phyloP scores from a whole-genome alignment of 1,140 invertebrate genomes.

The Bathynomus jamesi region DNA sequence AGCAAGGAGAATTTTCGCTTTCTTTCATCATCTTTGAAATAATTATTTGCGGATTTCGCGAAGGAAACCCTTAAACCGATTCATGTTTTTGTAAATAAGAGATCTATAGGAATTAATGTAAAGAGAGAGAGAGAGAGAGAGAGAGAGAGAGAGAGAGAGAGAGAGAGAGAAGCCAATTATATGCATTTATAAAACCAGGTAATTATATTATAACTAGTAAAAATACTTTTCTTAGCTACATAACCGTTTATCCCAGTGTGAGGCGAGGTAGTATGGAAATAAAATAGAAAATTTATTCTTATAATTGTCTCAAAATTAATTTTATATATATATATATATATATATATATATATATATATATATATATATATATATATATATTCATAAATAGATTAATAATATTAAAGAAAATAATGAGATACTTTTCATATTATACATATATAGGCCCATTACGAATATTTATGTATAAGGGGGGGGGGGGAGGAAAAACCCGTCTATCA shows the following conservation, averaged over 20 bases:
- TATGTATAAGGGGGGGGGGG: neutral
- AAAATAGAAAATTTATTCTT: neutral
- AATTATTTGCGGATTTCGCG: too few species aligned
- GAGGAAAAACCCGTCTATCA: too few species aligned
- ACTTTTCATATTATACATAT: constrained; percentile 1
- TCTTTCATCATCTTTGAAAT: too few species aligned
- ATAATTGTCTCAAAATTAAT: neutral
- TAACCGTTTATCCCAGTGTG: too few species aligned
- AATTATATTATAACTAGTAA: neutral
- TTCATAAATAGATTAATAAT: too few species aligned
- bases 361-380: constrained; percentile 3
- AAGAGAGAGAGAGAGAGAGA: neutral
- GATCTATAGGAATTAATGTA: neutral
- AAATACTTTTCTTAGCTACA: too few species aligned
- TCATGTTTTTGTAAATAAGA: neutral
- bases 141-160: neutral
- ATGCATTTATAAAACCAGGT: neutral
- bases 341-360: constrained; percentile 3
- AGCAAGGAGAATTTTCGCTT: neutral
- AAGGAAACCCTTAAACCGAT: too few species aligned
- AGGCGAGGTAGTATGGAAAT: too few species aligned
- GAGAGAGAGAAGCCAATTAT: neutral
- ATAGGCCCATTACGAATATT: neutral
- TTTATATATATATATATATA: constrained; percentile 3
- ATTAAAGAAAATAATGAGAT: too few species aligned